These are phyloP conservation scores for Conus ventricosus DNA, from an alignment of 1,140 invertebrate genomes.

Conservation along the genomic window DNA sequence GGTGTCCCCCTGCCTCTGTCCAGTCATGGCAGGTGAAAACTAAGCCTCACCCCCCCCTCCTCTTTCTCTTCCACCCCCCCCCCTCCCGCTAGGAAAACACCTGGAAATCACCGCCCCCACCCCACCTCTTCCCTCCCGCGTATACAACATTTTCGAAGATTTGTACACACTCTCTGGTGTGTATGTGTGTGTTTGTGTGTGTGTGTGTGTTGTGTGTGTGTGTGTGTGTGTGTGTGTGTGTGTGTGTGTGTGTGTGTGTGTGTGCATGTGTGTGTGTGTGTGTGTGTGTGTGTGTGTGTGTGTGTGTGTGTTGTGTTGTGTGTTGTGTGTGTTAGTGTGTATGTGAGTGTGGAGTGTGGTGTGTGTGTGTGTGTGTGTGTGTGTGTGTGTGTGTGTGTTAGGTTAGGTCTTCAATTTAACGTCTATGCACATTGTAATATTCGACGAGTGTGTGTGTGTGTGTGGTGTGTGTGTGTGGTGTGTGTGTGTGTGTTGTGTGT, in stretches of 20 bases:
- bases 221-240: neutral
- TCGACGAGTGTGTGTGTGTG: neutral
- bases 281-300: neutral
- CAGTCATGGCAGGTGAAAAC: too few relatives aligned
- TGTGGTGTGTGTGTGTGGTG: neutral
- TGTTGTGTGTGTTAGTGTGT: neutral
- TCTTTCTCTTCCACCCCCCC: too few relatives aligned
- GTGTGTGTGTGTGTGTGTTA: neutral
- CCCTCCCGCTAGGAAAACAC: too few relatives aligned
- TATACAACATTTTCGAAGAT: too few relatives aligned
- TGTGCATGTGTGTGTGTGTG: neutral
- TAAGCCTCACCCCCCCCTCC: too few relatives aligned
- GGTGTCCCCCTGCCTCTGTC: too few relatives aligned
- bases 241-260: neutral
- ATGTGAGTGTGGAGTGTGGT: neutral
- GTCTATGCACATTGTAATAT: too few relatives aligned
- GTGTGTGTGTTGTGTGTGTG: neutral
- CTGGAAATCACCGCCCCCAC: too few relatives aligned
- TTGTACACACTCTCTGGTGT: too few relatives aligned
- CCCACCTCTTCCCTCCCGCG: too few relatives aligned
- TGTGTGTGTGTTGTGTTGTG: neutral
- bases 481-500: constrained; percentile 1
- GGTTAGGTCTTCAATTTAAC: too few relatives aligned
- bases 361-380: neutral
- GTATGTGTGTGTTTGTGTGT: too few relatives aligned